These are phyloP conservation scores for Sapayoa aenigma DNA, from an alignment of 2,113 vertebrate genomes.

Conservation along the genomic window DNA sequence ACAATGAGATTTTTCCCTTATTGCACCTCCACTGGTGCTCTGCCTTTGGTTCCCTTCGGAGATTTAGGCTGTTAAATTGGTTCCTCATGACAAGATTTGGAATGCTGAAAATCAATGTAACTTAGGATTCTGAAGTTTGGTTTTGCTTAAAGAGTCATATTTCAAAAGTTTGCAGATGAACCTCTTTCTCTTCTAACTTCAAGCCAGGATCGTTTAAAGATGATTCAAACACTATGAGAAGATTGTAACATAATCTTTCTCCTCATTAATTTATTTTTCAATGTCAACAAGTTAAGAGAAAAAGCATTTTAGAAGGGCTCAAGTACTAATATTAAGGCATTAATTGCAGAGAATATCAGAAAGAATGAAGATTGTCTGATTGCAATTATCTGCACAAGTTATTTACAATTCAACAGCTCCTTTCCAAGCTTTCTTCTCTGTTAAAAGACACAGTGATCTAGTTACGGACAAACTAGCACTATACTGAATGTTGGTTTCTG, in stretches of 20 bases:
- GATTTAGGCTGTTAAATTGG: constrained; percentile 17
- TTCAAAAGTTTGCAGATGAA: background rate
- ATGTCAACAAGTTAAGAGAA: background rate
- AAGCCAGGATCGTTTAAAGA: background rate
- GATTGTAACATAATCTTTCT: background rate
- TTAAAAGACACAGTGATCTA: background rate
- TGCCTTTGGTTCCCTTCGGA: background rate
- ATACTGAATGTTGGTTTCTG: background rate
- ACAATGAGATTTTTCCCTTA: background rate
- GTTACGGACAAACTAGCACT: background rate
- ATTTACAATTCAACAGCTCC: background rate
- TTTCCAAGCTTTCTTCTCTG: background rate
- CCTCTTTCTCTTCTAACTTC: background rate
- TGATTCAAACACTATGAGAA: background rate
- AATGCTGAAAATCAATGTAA: constrained; percentile 14
- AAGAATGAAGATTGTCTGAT: background rate
- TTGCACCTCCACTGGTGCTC: background rate
- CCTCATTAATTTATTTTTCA: background rate
- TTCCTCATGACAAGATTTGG: constrained; percentile 12
- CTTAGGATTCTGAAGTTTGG: background rate
- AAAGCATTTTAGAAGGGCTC: background rate
- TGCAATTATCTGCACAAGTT: background rate
- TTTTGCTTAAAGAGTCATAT: constrained; percentile 1
- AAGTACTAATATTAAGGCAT: background rate
- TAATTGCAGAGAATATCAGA: background rate